Percentiles rank a stretch among this genome's conserved stretches.
These are phyloP conservation scores for Ariopsis seemanni DNA, from an alignment of 2,113 vertebrate genomes.

Conservation along the genomic window DNA sequence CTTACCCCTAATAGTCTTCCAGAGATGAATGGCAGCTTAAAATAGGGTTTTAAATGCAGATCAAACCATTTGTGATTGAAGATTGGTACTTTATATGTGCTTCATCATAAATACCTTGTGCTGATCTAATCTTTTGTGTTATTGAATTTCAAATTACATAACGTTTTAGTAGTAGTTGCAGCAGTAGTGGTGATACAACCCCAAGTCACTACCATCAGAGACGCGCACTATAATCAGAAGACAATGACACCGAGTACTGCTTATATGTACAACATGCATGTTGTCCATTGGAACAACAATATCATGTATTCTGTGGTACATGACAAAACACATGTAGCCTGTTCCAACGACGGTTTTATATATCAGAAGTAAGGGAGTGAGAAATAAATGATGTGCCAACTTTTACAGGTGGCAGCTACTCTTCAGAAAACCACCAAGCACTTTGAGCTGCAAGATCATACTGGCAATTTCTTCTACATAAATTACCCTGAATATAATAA, in stretches of 20 bases:
- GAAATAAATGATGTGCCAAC: neutral
- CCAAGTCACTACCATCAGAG: neutral
- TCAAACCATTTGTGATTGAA: neutral
- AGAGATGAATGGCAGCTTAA: neutral
- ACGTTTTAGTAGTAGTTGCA: neutral
- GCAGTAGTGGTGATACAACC: neutral
- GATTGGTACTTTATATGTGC: neutral
- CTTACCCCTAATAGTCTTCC: neutral
- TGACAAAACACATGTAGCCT: neutral
- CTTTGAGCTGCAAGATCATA: neutral
- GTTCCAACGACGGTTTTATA: neutral
- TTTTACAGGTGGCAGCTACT: neutral
- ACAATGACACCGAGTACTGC: neutral
- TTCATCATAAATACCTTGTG: neutral
- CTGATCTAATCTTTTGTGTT: neutral
- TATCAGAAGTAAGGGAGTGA: neutral
- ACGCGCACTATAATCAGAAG: neutral
- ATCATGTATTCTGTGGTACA: neutral
- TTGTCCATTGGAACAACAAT: neutral
- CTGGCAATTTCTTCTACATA: no score
- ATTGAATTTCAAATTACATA: neutral
- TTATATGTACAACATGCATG: neutral
- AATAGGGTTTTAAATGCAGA: neutral
- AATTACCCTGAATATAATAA: neutral
- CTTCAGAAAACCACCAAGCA: neutral